A percentile compares a stretch with the other conserved stretches of the same genome.
Evolutionary conservation across 2,888 invertebrate genomes (phyloP).

Genomic region (Chrysolina americana): DNA sequence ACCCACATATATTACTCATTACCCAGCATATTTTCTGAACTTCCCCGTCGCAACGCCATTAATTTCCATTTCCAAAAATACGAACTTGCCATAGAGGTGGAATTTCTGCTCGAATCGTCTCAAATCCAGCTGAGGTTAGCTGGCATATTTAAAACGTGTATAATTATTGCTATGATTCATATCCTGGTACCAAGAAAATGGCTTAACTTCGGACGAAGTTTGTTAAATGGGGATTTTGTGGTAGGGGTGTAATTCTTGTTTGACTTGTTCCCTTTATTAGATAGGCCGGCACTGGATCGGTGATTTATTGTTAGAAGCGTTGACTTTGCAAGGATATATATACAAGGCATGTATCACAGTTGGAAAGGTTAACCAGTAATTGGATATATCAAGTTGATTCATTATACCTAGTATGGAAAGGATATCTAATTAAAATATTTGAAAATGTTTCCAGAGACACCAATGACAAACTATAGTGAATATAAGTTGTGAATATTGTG

Average conservation of each 20-base stretch:
- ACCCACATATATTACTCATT: conserved; percentile 20
- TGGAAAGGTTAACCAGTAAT: conserved; percentile 5
- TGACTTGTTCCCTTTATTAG: conserved; percentile 13
- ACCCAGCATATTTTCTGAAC: conserved; percentile 5
- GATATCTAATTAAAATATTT: background rate
- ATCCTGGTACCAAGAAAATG: conserved; percentile 2
- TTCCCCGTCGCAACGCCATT: conserved; percentile 22
- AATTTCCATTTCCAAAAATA: conserved; percentile 34
- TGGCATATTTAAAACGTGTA: conserved; percentile 10
- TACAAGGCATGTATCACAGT: conserved; percentile 10
- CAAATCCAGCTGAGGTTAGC: conserved; percentile 16
- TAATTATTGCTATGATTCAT: conserved; percentile 11
- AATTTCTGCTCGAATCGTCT: conserved; percentile 17
- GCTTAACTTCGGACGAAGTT: conserved; percentile 14
- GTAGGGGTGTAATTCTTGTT: background rate
- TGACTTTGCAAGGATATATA: conserved; percentile 1
- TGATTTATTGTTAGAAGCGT: conserved; percentile 7
- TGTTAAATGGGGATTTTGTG: conserved; percentile 1
- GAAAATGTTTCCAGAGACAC: too few relatives aligned
- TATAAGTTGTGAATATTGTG: too few relatives aligned
- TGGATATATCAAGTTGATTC: conserved; percentile 16
- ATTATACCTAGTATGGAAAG: background rate
- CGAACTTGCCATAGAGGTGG: conserved; percentile 23
- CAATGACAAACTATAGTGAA: too few relatives aligned
- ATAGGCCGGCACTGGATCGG: background rate